Evolutionary conservation across 2,888 invertebrate genomes (phyloP).

Genomic region (Cheilosia vernalis): DNA sequence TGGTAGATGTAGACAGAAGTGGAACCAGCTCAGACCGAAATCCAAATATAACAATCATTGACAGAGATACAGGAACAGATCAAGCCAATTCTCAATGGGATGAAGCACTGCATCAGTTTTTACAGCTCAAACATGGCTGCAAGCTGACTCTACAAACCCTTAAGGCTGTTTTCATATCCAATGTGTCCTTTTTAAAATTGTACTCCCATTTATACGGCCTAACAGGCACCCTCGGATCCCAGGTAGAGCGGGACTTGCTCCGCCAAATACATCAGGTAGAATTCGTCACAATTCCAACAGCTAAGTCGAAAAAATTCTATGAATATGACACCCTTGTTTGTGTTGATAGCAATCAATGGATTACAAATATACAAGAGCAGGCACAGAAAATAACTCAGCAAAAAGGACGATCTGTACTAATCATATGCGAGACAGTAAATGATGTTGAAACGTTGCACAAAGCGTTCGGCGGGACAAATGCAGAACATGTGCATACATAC

Average conservation of each 20-base stretch:
- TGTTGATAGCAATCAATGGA: neutral
- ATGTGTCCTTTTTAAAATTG: constrained; percentile 76
- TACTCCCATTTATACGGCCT: constrained; percentile 67
- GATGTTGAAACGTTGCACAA: constrained; percentile 1
- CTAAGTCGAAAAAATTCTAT: constrained; percentile 7
- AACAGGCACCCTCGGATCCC: constrained; percentile 7
- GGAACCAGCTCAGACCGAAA: constrained; percentile 53
- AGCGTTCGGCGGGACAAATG: neutral
- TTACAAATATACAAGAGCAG: neutral
- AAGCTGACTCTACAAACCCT: constrained; percentile 77
- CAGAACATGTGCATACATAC: constrained; percentile 12
- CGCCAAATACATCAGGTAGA: constrained; percentile 3
- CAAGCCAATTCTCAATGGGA: constrained; percentile 80
- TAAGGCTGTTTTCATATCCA: constrained; percentile 82
- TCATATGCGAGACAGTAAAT: constrained; percentile 11
- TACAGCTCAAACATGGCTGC: constrained; percentile 81
- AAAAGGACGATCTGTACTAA: neutral
- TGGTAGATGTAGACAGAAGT: constrained; percentile 66
- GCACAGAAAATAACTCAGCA: neutral
- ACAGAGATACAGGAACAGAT: constrained; percentile 81
- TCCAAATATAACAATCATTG: constrained; percentile 76
- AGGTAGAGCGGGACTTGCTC: neutral
- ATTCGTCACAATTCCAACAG: neutral
- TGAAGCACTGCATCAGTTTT: constrained; percentile 81
- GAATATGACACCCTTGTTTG: neutral